phyloP scores from a whole-genome alignment of 2,113 vertebrate species.

The Corynorhinus townsendii region DNA sequence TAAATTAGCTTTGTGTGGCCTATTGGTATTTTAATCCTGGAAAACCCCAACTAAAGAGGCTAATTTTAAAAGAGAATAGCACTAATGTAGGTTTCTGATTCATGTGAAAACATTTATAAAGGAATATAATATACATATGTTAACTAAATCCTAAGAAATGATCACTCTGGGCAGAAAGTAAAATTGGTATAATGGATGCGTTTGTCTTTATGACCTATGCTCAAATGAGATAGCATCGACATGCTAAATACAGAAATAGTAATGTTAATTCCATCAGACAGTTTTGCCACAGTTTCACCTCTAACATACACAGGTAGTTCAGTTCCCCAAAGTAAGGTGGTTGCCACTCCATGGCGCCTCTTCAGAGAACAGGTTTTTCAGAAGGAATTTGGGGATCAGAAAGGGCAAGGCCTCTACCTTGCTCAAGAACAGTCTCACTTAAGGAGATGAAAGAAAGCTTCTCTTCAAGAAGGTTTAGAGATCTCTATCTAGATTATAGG shows the following conservation, averaged over 20 bases:
- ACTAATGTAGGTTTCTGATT: background rate
- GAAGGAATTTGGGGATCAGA: background rate
- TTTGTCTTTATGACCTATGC: background rate
- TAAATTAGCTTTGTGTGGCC: background rate
- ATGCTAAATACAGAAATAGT: background rate
- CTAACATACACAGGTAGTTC: background rate
- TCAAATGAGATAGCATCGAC: background rate
- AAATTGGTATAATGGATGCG: background rate
- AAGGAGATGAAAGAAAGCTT: background rate
- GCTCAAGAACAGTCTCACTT: background rate
- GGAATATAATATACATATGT: background rate
- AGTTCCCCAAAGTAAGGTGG: background rate
- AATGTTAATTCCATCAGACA: background rate
- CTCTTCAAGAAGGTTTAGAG: background rate
- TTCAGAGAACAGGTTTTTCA: background rate
- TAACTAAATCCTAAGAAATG: constrained; percentile 4
- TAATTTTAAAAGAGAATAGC: constrained; percentile 17
- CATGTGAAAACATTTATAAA: background rate
- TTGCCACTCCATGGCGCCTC: background rate
- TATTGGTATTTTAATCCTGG: background rate
- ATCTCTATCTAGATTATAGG: no score
- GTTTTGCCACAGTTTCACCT: background rate
- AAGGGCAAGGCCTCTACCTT: background rate
- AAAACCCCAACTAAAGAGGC: background rate
- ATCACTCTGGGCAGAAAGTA: background rate